Evolutionary conservation across 35 echinoderm and acorn worm genomes (phyloP), one percentile per base, ranked within the genome.

Genomic region (Chiridota heheva): DNA sequence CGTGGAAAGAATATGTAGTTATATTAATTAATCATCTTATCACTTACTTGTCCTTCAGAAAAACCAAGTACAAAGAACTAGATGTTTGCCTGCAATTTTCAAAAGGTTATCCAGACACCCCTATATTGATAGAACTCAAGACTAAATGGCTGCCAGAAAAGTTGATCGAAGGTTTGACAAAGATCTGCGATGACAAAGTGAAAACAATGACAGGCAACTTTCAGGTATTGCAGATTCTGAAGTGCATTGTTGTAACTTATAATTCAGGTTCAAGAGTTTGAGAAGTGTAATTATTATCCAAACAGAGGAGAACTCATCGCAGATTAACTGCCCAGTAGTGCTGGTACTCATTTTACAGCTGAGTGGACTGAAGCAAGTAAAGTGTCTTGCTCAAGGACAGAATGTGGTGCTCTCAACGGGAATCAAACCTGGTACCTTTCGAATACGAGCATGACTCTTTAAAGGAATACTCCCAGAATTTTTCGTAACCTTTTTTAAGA

Each of bases 111-210:
- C 95, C 95, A 7, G 61, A 81, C 29, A 74, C 69, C 7, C 73
- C 80, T 1, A 88, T 98, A 12, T 59, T 98, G n/a, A 53, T 98
- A 29, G 95, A 98, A 77, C 75, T 98, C 1, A 98, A 98, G 79
- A 98, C 89, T 70, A 98, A 92, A 78, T 82, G 72, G 0, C 44
- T 98, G 8, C 81, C 95, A 36, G 95, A 98, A 37, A 98, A 89
- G 68, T 63, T 98, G 7, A 60, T 73, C 7, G 85, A 86, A 49
- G 89, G 95, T 2, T 34, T 98, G 25, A 84, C 81, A 2, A 98
- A 81, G 60, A 88, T 98, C 64, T 87, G 84, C 62, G 95, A 98
- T 35, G 85, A 64, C 5, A 80, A 98, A 63, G 64, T 89, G 5
- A 92, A 91, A 81, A 91, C 84, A 69, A 48, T 80, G 46, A 34